Conservation (phyloP, 1,140 invertebrate genomes). For the Trissolcus basalis region DNA sequence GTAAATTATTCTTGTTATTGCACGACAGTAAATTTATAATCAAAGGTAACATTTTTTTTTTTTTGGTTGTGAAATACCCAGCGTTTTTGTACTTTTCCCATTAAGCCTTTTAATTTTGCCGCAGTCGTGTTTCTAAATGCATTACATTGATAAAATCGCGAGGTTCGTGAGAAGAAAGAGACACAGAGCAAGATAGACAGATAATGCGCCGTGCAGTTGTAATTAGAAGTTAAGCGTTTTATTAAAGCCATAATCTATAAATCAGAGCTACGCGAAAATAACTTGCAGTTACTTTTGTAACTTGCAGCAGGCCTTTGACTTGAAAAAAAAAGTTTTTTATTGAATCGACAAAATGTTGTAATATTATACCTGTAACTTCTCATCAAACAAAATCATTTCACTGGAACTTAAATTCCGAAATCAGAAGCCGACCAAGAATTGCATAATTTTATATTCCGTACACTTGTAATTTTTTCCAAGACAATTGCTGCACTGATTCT, state of each 20-base stretch:
- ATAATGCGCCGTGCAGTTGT: constrained; percentile 48
- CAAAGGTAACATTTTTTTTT: neutral
- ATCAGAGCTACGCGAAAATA: constrained; percentile 52
- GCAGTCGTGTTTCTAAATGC: constrained; percentile 47
- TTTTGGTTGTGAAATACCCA: constrained; percentile 4
- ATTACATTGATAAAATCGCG: constrained; percentile 49
- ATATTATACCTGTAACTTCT: neutral
- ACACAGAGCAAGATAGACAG: constrained; percentile 36
- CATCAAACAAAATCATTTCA: neutral
- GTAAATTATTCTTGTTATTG: neutral
- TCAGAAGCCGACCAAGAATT: constrained; percentile 5
- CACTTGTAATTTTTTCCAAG: constrained; percentile 26
- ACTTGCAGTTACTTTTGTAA: constrained; percentile 43
- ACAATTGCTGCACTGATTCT: constrained; percentile 45
- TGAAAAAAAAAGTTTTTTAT: constrained; percentile 10
- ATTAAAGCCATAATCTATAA: constrained; percentile 57
- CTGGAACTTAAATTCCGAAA: neutral
- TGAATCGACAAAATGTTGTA: constrained; percentile 8
- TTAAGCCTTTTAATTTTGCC: constrained; percentile 28
- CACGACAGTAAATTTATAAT: neutral
- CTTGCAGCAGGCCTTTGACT: too few relatives aligned
- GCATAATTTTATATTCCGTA: constrained; percentile 33
- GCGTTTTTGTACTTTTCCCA: constrained; percentile 20
- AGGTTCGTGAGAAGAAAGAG: constrained; percentile 39
- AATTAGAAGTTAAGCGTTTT: constrained; percentile 56